Percentiles rank a stretch among this genome's conserved stretches.
Evolutionary conservation across 2,797 vertebrate genomes (phyloP).

Genomic region (Mastacembelus armatus): DNA sequence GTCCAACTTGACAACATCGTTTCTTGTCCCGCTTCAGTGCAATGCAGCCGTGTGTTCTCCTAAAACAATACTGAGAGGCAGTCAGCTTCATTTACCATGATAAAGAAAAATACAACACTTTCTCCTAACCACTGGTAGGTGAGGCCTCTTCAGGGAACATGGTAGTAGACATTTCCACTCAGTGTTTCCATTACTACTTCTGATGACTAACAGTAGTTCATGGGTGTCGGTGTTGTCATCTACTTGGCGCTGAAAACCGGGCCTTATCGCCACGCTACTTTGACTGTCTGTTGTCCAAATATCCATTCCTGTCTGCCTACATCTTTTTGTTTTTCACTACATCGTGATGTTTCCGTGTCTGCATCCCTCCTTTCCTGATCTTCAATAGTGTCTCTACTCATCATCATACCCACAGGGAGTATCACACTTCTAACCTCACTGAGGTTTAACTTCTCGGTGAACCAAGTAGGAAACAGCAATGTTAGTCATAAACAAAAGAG

Average conservation of each 20-base stretch:
- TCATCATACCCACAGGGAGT: slow-evolving; percentile 54
- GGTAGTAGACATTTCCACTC: slow-evolving; percentile 71
- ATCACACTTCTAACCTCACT: slow-evolving; percentile 60
- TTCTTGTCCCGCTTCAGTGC: slow-evolving; percentile 59
- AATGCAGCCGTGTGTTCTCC: slow-evolving; percentile 65
- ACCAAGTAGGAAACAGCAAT: slow-evolving; percentile 52
- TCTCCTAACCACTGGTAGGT: slow-evolving; percentile 55
- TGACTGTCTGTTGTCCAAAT: slow-evolving; percentile 21
- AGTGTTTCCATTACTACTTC: slow-evolving; percentile 70
- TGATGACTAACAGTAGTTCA: slow-evolving; percentile 63
- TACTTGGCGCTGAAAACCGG: slow-evolving; percentile 23
- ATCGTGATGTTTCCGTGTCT: slow-evolving; percentile 43
- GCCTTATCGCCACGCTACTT: slow-evolving; percentile 41
- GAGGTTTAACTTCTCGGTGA: slow-evolving; percentile 53
- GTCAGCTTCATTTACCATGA: slow-evolving; percentile 76
- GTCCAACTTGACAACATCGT: slow-evolving; percentile 68
- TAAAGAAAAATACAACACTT: slow-evolving; percentile 76
- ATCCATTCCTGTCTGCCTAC: slow-evolving; percentile 28
- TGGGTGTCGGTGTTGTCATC: slow-evolving; percentile 57
- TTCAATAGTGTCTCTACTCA: slow-evolving; percentile 13
- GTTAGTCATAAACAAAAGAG: slow-evolving; percentile 44
- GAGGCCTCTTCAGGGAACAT: slow-evolving; percentile 60
- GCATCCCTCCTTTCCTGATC: slow-evolving; percentile 3
- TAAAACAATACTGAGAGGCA: slow-evolving; percentile 79
- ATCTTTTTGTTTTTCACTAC: slow-evolving; percentile 40